A percentile compares a stretch with the other conserved stretches of the same genome.
These are phyloP conservation scores for Heptranchias perlo DNA, from an alignment of 2,113 vertebrate species.

Conservation along the genomic window DNA sequence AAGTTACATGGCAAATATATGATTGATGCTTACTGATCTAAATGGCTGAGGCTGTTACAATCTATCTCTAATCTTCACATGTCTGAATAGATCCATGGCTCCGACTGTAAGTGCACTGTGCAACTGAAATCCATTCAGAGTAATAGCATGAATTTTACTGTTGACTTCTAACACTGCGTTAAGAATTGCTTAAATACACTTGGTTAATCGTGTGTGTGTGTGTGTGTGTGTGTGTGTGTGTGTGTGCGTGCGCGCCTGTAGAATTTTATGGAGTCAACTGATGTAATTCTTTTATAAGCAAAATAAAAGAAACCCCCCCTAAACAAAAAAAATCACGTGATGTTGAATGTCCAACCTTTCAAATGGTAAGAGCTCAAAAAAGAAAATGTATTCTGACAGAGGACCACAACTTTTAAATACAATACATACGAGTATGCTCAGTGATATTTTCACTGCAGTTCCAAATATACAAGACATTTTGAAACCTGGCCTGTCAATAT, in stretches of 20 bases:
- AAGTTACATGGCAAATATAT: not conserved
- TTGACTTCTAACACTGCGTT: not conserved
- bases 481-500: not conserved
- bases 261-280: not conserved
- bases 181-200: not conserved
- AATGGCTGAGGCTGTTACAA: constrained; percentile 13
- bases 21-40: constrained; percentile 29
- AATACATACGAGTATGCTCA: not conserved
- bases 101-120: not conserved
- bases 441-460: not conserved
- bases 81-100: not conserved
- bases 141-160: too few species aligned
- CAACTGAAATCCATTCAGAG: not conserved
- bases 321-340: not conserved
- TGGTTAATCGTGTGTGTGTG: not conserved
- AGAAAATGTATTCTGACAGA: not conserved
- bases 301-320: not conserved
- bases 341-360: not conserved
- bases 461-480: not conserved
- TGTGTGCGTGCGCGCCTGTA: too few species aligned
- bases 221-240: not conserved
- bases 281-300: not conserved
- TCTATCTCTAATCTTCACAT: not conserved
- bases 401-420: not conserved
- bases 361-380: not conserved